These are phyloP conservation scores for Cisticola juncidis DNA, from an alignment of 2,113 vertebrate genomes.

Conservation along the genomic window DNA sequence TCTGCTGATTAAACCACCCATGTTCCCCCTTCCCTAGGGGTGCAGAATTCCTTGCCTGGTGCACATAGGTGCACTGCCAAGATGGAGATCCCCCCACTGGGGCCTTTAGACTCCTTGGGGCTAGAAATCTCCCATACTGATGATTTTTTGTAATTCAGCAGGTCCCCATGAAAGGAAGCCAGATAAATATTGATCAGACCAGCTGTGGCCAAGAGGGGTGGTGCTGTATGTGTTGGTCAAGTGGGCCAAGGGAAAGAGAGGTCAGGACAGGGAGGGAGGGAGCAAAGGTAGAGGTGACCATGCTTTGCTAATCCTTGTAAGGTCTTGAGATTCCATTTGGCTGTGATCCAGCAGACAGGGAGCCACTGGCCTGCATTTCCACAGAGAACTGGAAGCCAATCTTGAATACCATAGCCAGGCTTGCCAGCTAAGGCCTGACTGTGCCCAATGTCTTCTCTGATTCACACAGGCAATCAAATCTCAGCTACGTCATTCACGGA, in stretches of 20 bases:
- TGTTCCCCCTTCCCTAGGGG: not conserved
- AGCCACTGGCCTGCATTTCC: not conserved
- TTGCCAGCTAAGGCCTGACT: not conserved
- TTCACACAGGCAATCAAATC: not conserved
- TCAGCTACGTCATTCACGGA: not conserved
- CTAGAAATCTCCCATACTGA: not conserved
- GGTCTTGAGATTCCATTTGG: not conserved
- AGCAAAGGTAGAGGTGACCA: not conserved
- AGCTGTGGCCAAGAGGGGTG: not conserved
- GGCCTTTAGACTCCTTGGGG: not conserved
- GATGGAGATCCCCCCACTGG: not conserved
- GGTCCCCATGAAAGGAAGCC: not conserved
- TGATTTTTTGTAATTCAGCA: not conserved
- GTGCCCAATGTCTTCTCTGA: not conserved
- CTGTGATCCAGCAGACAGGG: not conserved
- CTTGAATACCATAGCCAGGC: not conserved
- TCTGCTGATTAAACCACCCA: not conserved
- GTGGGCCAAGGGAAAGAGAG: not conserved
- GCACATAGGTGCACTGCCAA: not conserved
- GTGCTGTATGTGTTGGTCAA: fast-evolving
- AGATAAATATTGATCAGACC: not conserved
- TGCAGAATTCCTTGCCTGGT: not conserved
- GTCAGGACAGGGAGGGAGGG: not conserved
- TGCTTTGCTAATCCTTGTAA: not conserved
- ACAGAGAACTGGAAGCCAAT: not conserved